These are phyloP conservation scores for Ginglymostoma cirratum DNA, from an alignment of 2,113 vertebrate genomes.

Conservation along the genomic window DNA sequence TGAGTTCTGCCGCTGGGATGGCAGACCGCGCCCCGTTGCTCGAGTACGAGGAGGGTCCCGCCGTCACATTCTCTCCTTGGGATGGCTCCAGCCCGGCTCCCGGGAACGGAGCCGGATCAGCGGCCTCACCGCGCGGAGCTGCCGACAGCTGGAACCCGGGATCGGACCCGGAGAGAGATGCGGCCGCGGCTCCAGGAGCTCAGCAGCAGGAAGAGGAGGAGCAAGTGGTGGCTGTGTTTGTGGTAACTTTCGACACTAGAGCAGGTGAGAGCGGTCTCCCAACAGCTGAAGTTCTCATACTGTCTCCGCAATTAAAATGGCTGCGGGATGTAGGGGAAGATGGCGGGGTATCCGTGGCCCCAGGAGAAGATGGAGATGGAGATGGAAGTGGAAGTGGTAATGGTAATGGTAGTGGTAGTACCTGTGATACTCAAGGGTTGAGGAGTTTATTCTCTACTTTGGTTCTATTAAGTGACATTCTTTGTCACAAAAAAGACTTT, in stretches of 20 bases:
- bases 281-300: background rate
- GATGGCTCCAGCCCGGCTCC: conserved; percentile 46
- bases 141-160: conserved; percentile 42
- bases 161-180: conserved; percentile 41
- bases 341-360: background rate
- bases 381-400: no score
- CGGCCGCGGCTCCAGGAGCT: conserved; percentile 46
- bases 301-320: background rate
- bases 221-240: conserved; percentile 87
- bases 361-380: background rate
- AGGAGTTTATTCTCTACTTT: background rate
- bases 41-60: conserved; percentile 82
- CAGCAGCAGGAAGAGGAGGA: conserved; percentile 75
- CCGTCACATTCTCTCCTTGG: conserved; percentile 53
- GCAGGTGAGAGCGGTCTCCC: conserved; percentile 64
- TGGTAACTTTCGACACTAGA: conserved; percentile 89
- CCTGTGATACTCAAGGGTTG: background rate
- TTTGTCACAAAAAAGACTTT: background rate
- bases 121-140: conserved; percentile 49
- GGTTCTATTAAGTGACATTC: background rate
- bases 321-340: background rate
- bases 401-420: no score
- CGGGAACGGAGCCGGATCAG: conserved; percentile 44
- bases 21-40: conserved; percentile 82
- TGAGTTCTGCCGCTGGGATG: conserved; percentile 54